phyloP scores from a whole-genome alignment of 1,140 invertebrate genomes.

The Pogonomyrmex californicus region DNA sequence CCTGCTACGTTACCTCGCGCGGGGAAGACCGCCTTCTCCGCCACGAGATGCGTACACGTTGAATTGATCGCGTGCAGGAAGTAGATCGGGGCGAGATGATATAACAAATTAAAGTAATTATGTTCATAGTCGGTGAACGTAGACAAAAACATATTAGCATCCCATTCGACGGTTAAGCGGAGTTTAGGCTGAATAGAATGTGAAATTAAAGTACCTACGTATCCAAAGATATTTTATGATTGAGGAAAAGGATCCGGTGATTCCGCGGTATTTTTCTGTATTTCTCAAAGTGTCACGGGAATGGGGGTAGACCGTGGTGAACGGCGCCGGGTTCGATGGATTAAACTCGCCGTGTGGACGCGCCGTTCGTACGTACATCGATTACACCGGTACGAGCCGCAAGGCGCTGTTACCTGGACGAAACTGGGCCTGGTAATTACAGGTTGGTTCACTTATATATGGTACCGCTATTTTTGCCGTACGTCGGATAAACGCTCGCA shows the following conservation, averaged over 20 bases:
- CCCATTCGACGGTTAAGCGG: not conserved
- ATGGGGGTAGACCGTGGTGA: constrained; percentile 1
- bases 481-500: constrained; percentile 30
- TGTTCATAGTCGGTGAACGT: not conserved
- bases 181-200: not conserved
- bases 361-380: constrained; percentile 25
- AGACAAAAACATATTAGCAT: not conserved
- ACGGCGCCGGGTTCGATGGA: constrained; percentile 20
- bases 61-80: not conserved
- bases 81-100: constrained; percentile 5
- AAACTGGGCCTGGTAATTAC: constrained; percentile 55
- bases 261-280: not conserved
- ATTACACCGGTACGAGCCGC: constrained; percentile 36
- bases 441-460: constrained; percentile 43
- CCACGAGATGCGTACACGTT: not conserved
- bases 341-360: constrained; percentile 26
- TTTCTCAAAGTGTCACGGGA: not conserved
- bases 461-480: constrained; percentile 63
- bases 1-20: constrained; percentile 17
- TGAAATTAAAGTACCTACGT: not conserved
- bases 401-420: constrained; percentile 47
- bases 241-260: constrained; percentile 15
- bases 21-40: not conserved
- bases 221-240: not conserved
- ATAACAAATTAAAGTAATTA: constrained; percentile 9